Conservation (phyloP, 2,113 vertebrate genomes). For the Paramormyrops kingsleyae region DNA sequence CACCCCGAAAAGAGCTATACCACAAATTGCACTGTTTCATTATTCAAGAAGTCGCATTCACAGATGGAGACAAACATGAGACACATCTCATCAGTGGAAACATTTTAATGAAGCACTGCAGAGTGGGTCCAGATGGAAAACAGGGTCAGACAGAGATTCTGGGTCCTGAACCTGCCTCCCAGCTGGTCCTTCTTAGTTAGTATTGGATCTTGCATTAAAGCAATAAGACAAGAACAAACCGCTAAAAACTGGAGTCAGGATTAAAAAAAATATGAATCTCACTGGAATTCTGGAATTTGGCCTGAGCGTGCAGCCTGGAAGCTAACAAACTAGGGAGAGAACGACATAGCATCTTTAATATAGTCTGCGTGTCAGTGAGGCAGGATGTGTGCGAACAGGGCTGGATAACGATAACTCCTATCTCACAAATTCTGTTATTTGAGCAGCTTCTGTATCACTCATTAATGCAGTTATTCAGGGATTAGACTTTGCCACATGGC, state of each 20-base stretch:
- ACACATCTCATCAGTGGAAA: constrained; percentile 34
- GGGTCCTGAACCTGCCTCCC: constrained; percentile 18
- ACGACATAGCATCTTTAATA: neutral
- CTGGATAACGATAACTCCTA: neutral
- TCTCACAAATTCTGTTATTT: neutral
- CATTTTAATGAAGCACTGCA: neutral
- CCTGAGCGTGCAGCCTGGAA: neutral
- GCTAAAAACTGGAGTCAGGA: neutral
- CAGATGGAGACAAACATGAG: constrained; percentile 31
- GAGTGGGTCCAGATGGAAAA: constrained; percentile 15
- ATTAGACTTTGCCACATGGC: constrained; percentile 30
- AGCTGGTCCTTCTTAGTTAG: constrained; percentile 22
- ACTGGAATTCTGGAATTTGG: neutral
- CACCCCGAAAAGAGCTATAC: constrained; percentile 22
- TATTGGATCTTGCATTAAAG: neutral
- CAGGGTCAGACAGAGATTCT: constrained; percentile 28
- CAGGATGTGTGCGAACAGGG: neutral
- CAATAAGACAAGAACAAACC: neutral
- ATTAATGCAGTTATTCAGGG: constrained; percentile 39
- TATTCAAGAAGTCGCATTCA: constrained; percentile 31
- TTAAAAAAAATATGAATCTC: neutral
- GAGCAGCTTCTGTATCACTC: neutral
- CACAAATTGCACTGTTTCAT: constrained; percentile 29
- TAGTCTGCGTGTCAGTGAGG: neutral
- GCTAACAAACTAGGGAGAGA: neutral